Percentiles rank a stretch among this genome's conserved stretches.
These are phyloP conservation scores for Lasioglossum malachurum DNA, from an alignment of 2,888 invertebrate genomes.

Conservation along the genomic window DNA sequence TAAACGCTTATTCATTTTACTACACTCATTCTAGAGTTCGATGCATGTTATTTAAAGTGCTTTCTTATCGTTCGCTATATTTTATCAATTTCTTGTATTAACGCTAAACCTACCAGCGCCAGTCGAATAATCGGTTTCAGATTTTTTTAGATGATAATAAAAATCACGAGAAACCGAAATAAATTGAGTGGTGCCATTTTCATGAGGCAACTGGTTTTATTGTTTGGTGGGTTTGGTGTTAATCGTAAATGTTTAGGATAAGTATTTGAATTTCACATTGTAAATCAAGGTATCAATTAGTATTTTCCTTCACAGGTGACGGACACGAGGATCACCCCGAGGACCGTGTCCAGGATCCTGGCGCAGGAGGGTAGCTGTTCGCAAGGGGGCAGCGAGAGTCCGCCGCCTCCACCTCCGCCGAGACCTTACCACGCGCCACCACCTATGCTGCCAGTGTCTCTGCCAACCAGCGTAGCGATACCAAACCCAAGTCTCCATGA, in stretches of 20 bases:
- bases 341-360: conserved; percentile 94
- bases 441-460: conserved; percentile 94
- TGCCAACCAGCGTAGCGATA: conserved; percentile 98
- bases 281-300: conserved; percentile 62
- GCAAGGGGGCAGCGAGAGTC: conserved; percentile 86
- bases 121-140: neutral
- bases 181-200: too few species aligned
- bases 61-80: neutral
- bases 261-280: conserved; percentile 34
- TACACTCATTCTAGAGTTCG: neutral
- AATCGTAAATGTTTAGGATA: neutral
- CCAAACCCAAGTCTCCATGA: conserved; percentile 98
- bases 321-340: conserved; percentile 95
- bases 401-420: conserved; percentile 87
- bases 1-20: neutral
- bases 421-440: conserved; percentile 91
- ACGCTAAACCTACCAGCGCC: neutral
- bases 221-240: neutral
- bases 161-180: neutral
- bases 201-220: neutral
- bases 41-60: neutral
- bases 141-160: neutral
- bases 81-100: neutral
- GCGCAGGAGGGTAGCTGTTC: conserved; percentile 93
- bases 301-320: conserved; percentile 87